Base-by-base conservation (phyloP, 2,113 vertebrate genomes). In the Passer domesticus region DNA sequence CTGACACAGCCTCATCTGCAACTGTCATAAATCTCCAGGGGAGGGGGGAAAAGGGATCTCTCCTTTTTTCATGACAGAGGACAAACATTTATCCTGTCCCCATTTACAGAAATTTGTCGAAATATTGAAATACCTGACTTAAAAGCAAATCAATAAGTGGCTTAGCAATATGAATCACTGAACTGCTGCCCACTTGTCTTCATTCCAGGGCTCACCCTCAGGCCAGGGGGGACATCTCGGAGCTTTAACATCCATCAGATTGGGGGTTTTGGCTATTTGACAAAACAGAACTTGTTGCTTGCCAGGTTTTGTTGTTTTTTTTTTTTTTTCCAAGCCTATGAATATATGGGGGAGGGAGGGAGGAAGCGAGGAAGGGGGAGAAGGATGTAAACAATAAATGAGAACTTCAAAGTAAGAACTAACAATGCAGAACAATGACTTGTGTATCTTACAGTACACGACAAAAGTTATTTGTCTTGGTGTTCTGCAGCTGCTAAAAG, bases 381-480 rank as follows among this genome's bases (percentile, higher is more conserved):
- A 92, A 95, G 92, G 93, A 93, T 91, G 93, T 95, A 86, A 95
- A 95, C 94, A 95, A 88, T 86, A 92, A 96, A 86, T 55, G 93
- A 80, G 87, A 93, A 95, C 96, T 96, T 97, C 93, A 97, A 97
- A 96, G 93, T 33, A 33, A 88, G 76, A 81, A 60, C 90, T 78
- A 93, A 94, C 85, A 93, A 90, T 81, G 85, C 7, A 94, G 90
- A 95, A 94, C 95, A 96, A 94, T 90, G 90, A 77, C 75, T 94
- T 82, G 94, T 93, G 2, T 78, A 88, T 94, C 90, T 86, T 90
- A 90, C 68, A 90, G 74, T 59, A 69, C 47, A 83, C 5, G 6
- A 89, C 92, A 82, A 82, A 94, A 93, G 85, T 92, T 93, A 83
- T 50, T 95, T 97, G 90, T 86, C 88, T 70, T 55, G 79, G 63